phyloP scores from a whole-genome alignment of 2,113 vertebrate genomes.

The Aix galericulata region DNA sequence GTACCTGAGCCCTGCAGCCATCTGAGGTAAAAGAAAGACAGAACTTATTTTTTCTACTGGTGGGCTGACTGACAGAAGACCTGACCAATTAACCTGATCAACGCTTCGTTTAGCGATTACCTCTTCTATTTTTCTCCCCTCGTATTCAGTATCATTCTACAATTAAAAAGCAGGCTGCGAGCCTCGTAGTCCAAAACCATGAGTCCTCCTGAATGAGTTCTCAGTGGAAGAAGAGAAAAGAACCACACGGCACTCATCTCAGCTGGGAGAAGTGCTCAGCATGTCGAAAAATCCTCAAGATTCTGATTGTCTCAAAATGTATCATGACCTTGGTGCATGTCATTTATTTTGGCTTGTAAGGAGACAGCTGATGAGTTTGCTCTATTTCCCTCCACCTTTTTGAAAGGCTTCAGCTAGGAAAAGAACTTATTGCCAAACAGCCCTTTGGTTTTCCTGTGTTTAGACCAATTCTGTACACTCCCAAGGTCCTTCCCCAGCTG shows the following conservation, averaged over 20 bases:
- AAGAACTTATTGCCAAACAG: background rate
- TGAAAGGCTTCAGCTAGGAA: background rate
- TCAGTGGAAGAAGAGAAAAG: background rate
- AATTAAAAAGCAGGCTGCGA: background rate
- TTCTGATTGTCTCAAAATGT: background rate
- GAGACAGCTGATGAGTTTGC: background rate
- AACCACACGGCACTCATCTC: background rate
- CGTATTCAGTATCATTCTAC: background rate
- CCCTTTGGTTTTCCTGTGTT: background rate
- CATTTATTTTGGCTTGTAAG: background rate
- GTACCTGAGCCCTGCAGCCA: background rate
- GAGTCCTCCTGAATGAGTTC: background rate
- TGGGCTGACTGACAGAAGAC: background rate
- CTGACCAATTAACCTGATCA: background rate
- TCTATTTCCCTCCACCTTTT: background rate
- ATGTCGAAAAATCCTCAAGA: background rate
- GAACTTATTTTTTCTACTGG: background rate
- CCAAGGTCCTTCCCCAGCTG: background rate
- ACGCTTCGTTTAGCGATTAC: background rate
- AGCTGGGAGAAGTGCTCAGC: background rate
- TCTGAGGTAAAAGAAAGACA: background rate
- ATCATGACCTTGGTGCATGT: background rate
- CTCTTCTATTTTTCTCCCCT: background rate
- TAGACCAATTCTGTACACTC: background rate
- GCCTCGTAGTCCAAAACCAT: background rate